Conservation (phyloP, 2,113 vertebrate species). For the Merops nubicus region DNA sequence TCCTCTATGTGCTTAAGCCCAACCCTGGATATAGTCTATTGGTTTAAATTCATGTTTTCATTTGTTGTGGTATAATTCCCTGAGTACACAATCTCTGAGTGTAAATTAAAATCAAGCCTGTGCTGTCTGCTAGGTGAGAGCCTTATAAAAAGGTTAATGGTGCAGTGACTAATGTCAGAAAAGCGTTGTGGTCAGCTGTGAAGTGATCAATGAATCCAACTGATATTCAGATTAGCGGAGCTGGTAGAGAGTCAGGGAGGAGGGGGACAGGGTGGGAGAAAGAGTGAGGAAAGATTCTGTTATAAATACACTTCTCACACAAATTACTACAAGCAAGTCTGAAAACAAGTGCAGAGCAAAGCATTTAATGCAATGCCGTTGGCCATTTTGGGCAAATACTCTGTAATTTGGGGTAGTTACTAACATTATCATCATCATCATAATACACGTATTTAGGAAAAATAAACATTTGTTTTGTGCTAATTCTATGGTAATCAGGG, state of each 20-base stretch:
- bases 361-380: constrained; percentile 47
- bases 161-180: neutral
- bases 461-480: constrained; percentile 83
- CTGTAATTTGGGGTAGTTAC: constrained; percentile 68
- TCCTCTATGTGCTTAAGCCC: neutral
- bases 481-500: constrained; percentile 82
- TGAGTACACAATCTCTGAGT: neutral
- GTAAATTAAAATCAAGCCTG: constrained; percentile 8
- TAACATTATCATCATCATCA: constrained; percentile 66
- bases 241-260: neutral
- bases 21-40: neutral
- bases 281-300: neutral
- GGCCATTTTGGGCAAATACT: constrained; percentile 51
- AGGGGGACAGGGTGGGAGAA: neutral
- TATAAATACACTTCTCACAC: constrained; percentile 59
- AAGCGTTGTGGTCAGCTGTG: neutral
- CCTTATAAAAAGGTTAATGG: constrained; percentile 21
- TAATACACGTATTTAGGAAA: constrained; percentile 74
- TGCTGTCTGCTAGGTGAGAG: neutral
- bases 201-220: constrained; percentile 24
- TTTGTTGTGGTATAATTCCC: neutral
- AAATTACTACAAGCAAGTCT: constrained; percentile 51
- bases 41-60: neutral
- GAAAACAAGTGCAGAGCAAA: constrained; percentile 68
- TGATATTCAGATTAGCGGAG: neutral